Evolutionary conservation across 2,888 invertebrate species (phyloP).

Genomic region (Eupithecia insigniata): DNA sequence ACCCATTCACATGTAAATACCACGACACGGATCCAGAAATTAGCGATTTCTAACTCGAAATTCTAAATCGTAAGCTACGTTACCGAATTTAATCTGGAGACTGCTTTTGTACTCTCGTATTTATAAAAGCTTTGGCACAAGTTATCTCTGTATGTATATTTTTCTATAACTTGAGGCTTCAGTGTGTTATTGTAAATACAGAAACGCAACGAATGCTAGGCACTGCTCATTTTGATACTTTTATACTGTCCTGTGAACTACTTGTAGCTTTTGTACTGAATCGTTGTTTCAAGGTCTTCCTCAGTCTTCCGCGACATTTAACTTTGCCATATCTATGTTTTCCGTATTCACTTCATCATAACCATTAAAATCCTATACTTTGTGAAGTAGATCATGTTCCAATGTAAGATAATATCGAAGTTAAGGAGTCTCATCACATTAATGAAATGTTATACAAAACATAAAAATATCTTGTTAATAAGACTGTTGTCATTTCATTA

Average conservation of each 20-base stretch:
- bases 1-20: slow-evolving; percentile 91
- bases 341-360: slow-evolving; percentile 34
- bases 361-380: slow-evolving; percentile 23
- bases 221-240: slow-evolving; percentile 80
- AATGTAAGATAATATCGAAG: slow-evolving; percentile 23
- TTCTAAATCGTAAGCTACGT: slow-evolving; percentile 77
- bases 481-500: slow-evolving; percentile 74
- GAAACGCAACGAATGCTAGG: slow-evolving; percentile 63
- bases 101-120: slow-evolving; percentile 84
- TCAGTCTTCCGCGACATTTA: slow-evolving; percentile 68
- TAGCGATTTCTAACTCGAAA: slow-evolving; percentile 83
- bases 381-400: slow-evolving; percentile 27
- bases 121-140: slow-evolving; percentile 78
- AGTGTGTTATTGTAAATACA: slow-evolving; percentile 69
- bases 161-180: slow-evolving; percentile 75
- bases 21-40: slow-evolving; percentile 89
- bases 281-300: slow-evolving; percentile 68
- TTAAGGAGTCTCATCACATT: slow-evolving; percentile 9
- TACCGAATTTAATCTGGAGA: slow-evolving; percentile 85
- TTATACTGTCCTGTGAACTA: slow-evolving; percentile 66
- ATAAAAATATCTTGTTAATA: slow-evolving; percentile 52
- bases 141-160: slow-evolving; percentile 77
- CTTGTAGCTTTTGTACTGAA: slow-evolving; percentile 44
- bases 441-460: slow-evolving; percentile 28
- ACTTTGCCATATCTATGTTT: slow-evolving; percentile 44